Conservation (phyloP, 2,888 invertebrate species). For the Catonia carolina region DNA sequence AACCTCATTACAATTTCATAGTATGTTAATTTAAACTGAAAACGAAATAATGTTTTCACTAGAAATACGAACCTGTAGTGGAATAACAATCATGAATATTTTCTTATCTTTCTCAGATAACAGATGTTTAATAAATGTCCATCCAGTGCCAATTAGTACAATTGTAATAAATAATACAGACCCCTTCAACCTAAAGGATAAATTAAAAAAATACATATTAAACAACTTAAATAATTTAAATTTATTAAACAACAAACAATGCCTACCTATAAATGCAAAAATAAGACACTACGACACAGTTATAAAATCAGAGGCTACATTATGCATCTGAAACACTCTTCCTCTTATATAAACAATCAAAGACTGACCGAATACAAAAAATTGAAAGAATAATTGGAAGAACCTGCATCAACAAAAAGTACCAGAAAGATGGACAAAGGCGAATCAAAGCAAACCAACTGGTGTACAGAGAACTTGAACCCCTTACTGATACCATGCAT, state of each 20-base stretch:
- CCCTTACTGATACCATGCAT: too few relatives aligned
- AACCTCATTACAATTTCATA: too few relatives aligned
- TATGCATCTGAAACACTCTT: not conserved
- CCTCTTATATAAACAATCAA: too few relatives aligned
- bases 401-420: too few relatives aligned
- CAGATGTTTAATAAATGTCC: constrained; percentile 98
- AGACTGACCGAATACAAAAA: too few relatives aligned
- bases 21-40: too few relatives aligned
- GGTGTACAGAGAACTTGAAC: too few relatives aligned
- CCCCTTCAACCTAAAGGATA: constrained; percentile 64
- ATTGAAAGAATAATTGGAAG: too few relatives aligned
- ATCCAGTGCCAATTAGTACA: constrained; percentile 94
- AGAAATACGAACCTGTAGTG: constrained; percentile 66
- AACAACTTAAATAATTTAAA: not conserved
- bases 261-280: too few relatives aligned
- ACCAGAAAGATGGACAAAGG: too few relatives aligned
- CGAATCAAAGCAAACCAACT: too few relatives aligned
- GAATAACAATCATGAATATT: constrained; percentile 95
- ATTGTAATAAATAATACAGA: constrained; percentile 93
- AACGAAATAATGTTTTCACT: too few relatives aligned
- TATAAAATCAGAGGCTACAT: not conserved
- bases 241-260: constrained; percentile 4
- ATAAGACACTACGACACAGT: not conserved
- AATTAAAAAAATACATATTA: constrained; percentile 10
- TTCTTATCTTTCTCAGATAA: constrained; percentile 94